Percentiles rank a stretch among this genome's conserved stretches.
Conservation (phyloP, 2,888 invertebrate species). For the Polymixis flavicincta region DNA sequence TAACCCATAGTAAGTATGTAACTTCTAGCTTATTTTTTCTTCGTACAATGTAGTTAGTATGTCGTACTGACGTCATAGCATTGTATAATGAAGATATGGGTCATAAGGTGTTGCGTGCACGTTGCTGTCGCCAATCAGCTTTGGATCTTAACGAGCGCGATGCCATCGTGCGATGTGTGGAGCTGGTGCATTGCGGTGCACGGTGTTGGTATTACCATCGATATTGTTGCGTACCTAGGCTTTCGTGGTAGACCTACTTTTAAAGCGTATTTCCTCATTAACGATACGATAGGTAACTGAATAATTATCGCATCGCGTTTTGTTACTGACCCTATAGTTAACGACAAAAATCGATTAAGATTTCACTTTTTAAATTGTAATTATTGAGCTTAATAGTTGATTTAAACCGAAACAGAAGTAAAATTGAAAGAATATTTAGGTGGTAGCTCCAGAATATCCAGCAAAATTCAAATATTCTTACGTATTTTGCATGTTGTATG, state of each 20-base stretch:
- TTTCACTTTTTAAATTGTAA: not conserved
- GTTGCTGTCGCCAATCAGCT: constrained; percentile 61
- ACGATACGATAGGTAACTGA: not conserved
- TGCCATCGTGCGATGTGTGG: constrained; percentile 46
- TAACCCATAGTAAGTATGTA: not conserved
- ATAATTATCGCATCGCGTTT: no score
- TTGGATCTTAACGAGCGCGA: constrained; percentile 59
- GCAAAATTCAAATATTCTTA: no score
- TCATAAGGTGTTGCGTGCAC: constrained; percentile 55
- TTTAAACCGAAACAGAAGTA: not conserved
- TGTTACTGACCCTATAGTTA: no score
- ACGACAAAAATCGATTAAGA: not conserved
- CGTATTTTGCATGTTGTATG: no score
- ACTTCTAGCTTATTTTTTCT: not conserved
- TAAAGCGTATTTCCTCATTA: not conserved
- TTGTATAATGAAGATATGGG: constrained; percentile 46
- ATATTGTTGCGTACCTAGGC: constrained; percentile 27
- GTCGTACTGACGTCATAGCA: constrained; percentile 33
- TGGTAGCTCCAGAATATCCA: no score
- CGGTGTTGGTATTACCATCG: constrained; percentile 16
- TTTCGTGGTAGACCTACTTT: constrained; percentile 18
- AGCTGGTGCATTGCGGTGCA: constrained; percentile 58
- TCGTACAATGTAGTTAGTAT: not conserved
- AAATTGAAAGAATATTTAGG: no score
- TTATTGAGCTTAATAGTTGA: not conserved